Evolutionary conservation across 2,797 vertebrate species (phyloP).

Genomic region (Enteromius viviparus): DNA sequence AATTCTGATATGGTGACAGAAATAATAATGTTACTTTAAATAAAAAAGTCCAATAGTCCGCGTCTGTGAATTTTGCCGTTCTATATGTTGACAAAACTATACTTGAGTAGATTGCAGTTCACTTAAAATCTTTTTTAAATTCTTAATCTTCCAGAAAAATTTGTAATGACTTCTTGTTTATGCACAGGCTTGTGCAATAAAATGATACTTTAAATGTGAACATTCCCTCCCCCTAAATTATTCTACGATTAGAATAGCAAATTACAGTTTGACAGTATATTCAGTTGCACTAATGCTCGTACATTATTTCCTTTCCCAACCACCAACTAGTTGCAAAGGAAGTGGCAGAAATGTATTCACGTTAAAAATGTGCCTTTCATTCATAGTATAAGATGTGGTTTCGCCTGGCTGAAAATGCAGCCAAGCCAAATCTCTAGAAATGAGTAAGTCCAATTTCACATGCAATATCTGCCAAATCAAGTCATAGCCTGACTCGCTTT

Average conservation of each 20-base stretch:
- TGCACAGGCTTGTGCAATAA: neutral
- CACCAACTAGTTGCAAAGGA: neutral
- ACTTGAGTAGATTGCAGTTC: neutral
- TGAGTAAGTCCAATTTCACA: neutral
- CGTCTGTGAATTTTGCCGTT: neutral
- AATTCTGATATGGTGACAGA: neutral
- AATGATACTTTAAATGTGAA: neutral
- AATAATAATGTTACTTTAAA: no score
- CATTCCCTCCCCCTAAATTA: neutral
- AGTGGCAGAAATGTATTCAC: neutral
- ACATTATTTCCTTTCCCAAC: conserved; percentile 5
- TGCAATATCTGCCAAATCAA: conserved; percentile 14
- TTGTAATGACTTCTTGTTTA: neutral
- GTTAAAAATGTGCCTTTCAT: neutral
- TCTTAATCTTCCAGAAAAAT: neutral
- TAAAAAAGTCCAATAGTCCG: neutral
- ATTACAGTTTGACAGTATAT: neutral
- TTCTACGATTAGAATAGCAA: neutral
- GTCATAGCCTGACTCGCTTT: neutral
- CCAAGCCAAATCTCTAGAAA: neutral
- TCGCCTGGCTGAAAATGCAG: neutral
- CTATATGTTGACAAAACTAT: neutral
- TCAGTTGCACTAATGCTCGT: neutral
- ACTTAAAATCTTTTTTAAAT: neutral
- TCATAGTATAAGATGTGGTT: neutral